Conservation (phyloP, 2,113 vertebrate species). For the Oreochromis tanganicae region DNA sequence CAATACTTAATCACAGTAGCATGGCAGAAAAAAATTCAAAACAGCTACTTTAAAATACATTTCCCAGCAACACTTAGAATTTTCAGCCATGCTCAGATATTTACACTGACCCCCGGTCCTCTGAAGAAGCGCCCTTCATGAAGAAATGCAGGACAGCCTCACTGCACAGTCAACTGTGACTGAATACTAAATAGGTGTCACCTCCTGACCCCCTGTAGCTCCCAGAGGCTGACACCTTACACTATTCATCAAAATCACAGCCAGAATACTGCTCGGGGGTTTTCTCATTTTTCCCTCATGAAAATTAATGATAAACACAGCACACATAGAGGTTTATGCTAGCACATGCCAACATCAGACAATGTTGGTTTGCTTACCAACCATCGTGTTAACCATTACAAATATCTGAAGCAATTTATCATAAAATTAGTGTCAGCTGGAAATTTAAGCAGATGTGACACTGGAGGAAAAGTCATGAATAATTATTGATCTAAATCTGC, state of each 20-base stretch:
- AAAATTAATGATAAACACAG: neutral
- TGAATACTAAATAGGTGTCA: slow-evolving; percentile 13
- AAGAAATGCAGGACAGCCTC: neutral
- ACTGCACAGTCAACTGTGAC: neutral
- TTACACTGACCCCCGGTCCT: neutral
- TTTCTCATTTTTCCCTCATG: neutral
- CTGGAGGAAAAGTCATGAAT: neutral
- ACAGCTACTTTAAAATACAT: neutral
- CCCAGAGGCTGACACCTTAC: neutral
- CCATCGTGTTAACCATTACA: neutral
- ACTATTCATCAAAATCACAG: neutral
- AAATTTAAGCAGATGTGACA: neutral
- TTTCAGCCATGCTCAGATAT: neutral
- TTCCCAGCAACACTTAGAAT: neutral
- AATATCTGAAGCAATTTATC: neutral
- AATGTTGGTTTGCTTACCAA: neutral
- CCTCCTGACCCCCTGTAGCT: neutral
- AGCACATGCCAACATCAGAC: neutral
- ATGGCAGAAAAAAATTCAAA: neutral
- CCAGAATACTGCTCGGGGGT: neutral
- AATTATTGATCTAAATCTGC: neutral
- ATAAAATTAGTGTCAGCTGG: neutral
- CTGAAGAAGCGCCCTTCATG: neutral
- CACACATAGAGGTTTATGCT: neutral
- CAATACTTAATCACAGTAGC: neutral